Conservation (phyloP, 2,797 vertebrate genomes). For the Crenichthys baileyi region DNA sequence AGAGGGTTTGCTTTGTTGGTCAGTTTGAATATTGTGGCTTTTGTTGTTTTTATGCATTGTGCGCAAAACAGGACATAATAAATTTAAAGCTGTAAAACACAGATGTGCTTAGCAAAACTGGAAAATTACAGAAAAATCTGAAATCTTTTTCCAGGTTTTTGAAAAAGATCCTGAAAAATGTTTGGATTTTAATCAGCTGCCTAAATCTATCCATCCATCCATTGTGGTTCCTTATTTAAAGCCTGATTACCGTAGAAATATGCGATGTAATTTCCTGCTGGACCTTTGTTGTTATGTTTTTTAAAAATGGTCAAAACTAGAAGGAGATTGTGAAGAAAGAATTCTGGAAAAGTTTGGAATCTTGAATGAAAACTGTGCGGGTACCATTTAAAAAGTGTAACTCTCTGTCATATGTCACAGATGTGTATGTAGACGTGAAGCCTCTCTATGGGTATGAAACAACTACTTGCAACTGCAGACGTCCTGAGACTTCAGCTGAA, state of each 20-base stretch:
- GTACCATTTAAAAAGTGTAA: conserved; percentile 9
- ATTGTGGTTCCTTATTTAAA: background rate
- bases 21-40: background rate
- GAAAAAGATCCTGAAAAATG: no score
- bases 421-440: conserved; percentile 98
- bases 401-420: conserved; percentile 66
- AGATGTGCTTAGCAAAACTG: background rate
- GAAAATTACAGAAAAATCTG: background rate
- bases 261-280: background rate
- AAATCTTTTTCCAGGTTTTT: background rate
- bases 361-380: background rate
- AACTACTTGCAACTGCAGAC: conserved; percentile 94
- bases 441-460: conserved; percentile 98
- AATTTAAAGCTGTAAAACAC: background rate
- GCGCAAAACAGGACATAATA: conserved; percentile 24
- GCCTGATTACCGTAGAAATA: no score
- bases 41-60: background rate
- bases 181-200: no score
- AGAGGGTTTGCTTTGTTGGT: background rate
- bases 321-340: background rate
- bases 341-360: background rate
- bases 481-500: conserved; percentile 78
- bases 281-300: background rate
- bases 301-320: no score
- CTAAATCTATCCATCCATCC: background rate